phyloP scores from a whole-genome alignment of 2,797 vertebrate genomes.

The Borostomias antarcticus region DNA sequence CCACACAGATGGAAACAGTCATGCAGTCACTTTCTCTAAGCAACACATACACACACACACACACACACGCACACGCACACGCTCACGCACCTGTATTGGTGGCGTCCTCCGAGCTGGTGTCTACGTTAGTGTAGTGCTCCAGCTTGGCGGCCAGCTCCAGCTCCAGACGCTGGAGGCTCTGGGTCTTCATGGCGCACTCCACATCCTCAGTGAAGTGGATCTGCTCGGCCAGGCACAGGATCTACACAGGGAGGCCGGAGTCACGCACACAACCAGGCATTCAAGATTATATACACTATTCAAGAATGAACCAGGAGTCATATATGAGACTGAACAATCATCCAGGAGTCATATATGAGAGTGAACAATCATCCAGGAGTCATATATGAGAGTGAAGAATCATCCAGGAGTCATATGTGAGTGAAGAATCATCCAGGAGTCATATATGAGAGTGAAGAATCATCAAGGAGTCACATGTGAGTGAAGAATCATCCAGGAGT shows the following conservation, averaged over 20 bases:
- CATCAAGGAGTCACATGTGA: not conserved
- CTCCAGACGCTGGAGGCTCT: slow-evolving; percentile 87
- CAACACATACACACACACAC: slow-evolving; percentile 3
- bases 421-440: not conserved
- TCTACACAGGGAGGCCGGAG: slow-evolving; percentile 66
- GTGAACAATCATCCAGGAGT: not conserved
- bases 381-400: too few species aligned
- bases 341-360: not conserved
- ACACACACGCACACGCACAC: slow-evolving; percentile 17
- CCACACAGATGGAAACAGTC: not conserved
- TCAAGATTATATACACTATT: too few species aligned
- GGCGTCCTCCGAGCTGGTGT: slow-evolving; percentile 76
- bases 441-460: not conserved
- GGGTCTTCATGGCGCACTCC: slow-evolving; percentile 84
- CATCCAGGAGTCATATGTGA: too few species aligned
- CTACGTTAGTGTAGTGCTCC: slow-evolving; percentile 88
- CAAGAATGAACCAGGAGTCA: not conserved
- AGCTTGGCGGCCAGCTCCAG: slow-evolving; percentile 86
- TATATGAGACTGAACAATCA: not conserved
- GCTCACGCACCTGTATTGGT: slow-evolving; percentile 72
- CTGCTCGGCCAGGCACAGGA: slow-evolving; percentile 93
- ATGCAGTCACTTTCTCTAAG: not conserved
- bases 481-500: too few species aligned
- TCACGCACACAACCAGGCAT: not conserved
- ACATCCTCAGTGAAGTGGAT: slow-evolving; percentile 97